Base-by-base conservation (phyloP, 2,113 vertebrate species). In the Lepus timidus region DNA sequence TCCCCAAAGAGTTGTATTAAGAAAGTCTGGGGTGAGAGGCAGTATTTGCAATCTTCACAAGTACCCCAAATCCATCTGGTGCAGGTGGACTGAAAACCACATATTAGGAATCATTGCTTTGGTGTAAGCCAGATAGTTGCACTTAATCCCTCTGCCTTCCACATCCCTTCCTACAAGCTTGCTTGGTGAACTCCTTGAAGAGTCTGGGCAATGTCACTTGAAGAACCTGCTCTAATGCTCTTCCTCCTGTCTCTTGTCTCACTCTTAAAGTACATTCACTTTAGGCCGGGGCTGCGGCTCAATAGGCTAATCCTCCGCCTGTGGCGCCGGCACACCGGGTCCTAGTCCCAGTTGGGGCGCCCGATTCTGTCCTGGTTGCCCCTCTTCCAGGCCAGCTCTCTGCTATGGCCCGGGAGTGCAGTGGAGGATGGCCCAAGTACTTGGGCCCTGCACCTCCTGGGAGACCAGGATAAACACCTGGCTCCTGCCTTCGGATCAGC, bases 1-100 rank as follows among this genome's bases (percentile, higher is more conserved):
- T 11, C 23, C 76, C 39, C 11, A 36, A 86, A 86, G 9, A 74
- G n/a, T 68, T 89, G 44, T 95, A 71, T 87, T 85, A 70, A 79
- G 31, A 80, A 70, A 17, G 39, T 74, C n/a, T 36, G 29, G 23
- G 19, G 10, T 49, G 12, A 90, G n/a, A 73, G 16, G 16, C 3
- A 39, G 10, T 76, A 78, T 20, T 6, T 71, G 23, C 6, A 44
- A 16, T 75, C 90, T 89, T 95, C 52, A 62, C 23, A 62, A 68
- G 20, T 31, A 39, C n/a, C 61, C 64, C 9, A 23, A 13, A 39
- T 74, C 31, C 71, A 11, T 31, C 74, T 74, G 55, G 84, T 62
- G 6, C 51, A 33, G 64, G 33, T 74, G 12, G 51, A 68, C 75
- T 85, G 55, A 89, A 89, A 65, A 74, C 9, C 52, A 52, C 71